Evolutionary conservation across 2,797 vertebrate species (phyloP).

Genomic region (Synaphobranchus kaupii): DNA sequence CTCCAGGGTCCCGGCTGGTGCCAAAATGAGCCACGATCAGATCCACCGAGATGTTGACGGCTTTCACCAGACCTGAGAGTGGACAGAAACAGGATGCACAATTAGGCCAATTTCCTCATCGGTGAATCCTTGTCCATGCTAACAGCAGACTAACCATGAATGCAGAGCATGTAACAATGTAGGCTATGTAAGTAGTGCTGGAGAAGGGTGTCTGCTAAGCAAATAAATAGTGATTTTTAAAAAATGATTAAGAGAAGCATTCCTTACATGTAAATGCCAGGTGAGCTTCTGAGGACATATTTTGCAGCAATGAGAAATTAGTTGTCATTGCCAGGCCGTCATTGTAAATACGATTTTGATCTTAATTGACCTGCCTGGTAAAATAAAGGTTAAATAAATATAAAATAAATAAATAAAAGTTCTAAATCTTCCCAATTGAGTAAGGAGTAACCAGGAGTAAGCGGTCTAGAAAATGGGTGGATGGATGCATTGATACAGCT

Average conservation of each 20-base stretch:
- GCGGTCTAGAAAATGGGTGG: too few relatives aligned
- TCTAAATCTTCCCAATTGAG: too few relatives aligned
- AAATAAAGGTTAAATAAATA: too few relatives aligned
- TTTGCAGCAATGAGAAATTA: not conserved
- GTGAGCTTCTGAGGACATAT: not conserved
- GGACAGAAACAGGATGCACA: not conserved
- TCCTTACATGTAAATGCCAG: not conserved
- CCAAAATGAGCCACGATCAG: conserved; percentile 96
- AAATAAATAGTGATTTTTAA: not conserved
- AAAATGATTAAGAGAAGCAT: too few relatives aligned
- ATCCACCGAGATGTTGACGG: conserved; percentile 92
- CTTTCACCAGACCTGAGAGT: conserved; percentile 84
- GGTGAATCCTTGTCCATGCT: not conserved
- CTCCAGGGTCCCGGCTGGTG: conserved; percentile 89
- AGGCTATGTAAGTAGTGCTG: too few relatives aligned
- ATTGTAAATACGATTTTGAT: too few relatives aligned
- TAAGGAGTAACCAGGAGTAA: too few relatives aligned
- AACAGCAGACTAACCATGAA: not conserved
- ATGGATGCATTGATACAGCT: too few relatives aligned
- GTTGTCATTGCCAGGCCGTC: not conserved
- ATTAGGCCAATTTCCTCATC: not conserved
- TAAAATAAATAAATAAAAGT: too few relatives aligned
- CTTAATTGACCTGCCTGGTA: too few relatives aligned
- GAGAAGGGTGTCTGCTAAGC: not conserved
- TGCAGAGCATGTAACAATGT: not conserved